A percentile compares a stretch with the other conserved stretches of the same genome.
These are phyloP conservation scores for Onychomys leucogaster DNA, from an alignment of 2,797 vertebrate genomes.

Conservation along the genomic window DNA sequence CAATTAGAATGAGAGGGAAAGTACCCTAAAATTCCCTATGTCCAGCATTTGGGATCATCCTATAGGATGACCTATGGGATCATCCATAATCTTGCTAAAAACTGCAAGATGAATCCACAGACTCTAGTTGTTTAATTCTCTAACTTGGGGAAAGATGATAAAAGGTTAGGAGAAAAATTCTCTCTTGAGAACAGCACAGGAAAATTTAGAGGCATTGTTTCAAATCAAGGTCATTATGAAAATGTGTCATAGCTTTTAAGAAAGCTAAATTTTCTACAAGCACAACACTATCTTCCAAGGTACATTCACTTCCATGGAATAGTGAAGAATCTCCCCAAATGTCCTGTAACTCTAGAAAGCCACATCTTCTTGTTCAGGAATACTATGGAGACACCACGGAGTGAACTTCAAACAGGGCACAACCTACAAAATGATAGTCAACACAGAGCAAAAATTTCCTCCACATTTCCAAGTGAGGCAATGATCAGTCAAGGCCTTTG, in stretches of 20 bases:
- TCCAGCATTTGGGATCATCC: too few species aligned
- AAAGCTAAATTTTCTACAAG: neutral
- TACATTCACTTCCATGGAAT: neutral
- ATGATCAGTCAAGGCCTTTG: neutral
- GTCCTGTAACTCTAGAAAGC: neutral
- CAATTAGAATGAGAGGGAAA: neutral
- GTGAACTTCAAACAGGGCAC: neutral
- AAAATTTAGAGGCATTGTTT: neutral
- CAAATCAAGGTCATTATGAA: neutral
- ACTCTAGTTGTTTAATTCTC: neutral
- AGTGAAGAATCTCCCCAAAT: neutral
- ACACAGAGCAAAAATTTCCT: neutral
- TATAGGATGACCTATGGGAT: neutral
- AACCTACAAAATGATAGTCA: neutral
- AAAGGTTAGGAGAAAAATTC: neutral
- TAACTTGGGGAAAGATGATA: neutral
- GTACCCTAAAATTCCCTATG: neutral
- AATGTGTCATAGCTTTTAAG: neutral
- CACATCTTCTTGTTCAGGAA: neutral
- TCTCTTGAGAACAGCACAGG: neutral
- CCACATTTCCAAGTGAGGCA: neutral
- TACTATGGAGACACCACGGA: neutral
- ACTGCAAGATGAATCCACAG: neutral
- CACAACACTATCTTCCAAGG: neutral
- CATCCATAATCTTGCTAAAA: neutral